Percentiles rank a stretch among this genome's conserved stretches.
Evolutionary conservation across 2,113 vertebrate genomes (phyloP).

Genomic region (Hymenochirus boettgeri): DNA sequence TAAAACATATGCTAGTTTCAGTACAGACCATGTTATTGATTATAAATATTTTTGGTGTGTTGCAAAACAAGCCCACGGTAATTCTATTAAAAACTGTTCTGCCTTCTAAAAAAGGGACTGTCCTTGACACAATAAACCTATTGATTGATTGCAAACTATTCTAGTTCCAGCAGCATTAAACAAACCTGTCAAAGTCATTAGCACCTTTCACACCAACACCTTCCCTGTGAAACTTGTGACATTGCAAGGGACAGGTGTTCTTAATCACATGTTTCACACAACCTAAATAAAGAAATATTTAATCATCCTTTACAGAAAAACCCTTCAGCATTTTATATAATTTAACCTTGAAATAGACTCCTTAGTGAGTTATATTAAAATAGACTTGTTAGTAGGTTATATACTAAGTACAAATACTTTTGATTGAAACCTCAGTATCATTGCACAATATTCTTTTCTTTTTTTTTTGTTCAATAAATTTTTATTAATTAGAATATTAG

Average conservation of each 20-base stretch:
- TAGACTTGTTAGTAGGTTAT: too few species aligned
- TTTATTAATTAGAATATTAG: too few species aligned
- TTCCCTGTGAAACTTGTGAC: conserved; percentile 35
- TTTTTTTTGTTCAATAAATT: too few species aligned
- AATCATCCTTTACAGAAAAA: conserved; percentile 19
- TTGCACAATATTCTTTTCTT: too few species aligned
- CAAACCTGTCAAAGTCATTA: conserved; percentile 27
- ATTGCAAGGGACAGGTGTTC: conserved; percentile 39
- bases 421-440: too few species aligned
- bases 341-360: conserved; percentile 37
- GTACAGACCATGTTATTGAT: background rate
- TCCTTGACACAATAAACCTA: background rate
- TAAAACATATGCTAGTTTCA: too few species aligned
- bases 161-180: conserved; percentile 24
- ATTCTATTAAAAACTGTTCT: background rate
- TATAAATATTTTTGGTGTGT: background rate
- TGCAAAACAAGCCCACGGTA: background rate
- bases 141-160: background rate
- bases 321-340: conserved; percentile 17
- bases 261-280: conserved; percentile 34
- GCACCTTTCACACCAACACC: conserved; percentile 33
- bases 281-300: conserved; percentile 42
- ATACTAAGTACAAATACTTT: too few species aligned
- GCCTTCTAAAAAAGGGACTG: background rate
- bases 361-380: conserved; percentile 29